phyloP scores from a whole-genome alignment of 2,113 vertebrate genomes.

The Archocentrus centrarchus region DNA sequence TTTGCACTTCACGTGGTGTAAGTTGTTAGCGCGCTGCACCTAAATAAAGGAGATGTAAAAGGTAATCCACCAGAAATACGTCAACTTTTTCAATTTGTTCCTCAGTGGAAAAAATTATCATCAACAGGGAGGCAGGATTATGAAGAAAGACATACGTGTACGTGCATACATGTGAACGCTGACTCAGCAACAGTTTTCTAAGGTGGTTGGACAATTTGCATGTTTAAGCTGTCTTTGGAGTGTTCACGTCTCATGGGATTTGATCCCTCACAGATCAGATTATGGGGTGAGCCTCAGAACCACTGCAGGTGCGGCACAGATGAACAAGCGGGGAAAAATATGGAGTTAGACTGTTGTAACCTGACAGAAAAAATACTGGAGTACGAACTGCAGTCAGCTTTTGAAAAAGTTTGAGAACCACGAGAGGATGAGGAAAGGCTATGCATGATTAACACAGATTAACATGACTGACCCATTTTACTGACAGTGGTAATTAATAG shows the following conservation, averaged over 20 bases:
- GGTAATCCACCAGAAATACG: background rate
- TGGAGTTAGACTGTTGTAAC: background rate
- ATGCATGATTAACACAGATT: background rate
- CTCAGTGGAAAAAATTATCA: background rate
- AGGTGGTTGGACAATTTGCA: conserved; percentile 26
- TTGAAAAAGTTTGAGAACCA: background rate
- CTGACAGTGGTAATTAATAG: conserved; percentile 12
- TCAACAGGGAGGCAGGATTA: background rate
- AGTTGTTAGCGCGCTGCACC: background rate
- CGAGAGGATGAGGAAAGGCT: conserved; percentile 29
- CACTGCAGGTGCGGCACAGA: background rate
- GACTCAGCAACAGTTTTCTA: conserved; percentile 2
- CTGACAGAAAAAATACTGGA: background rate
- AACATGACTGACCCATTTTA: background rate
- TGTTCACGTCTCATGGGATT: conserved; percentile 4
- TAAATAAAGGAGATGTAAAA: background rate
- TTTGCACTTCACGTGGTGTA: background rate
- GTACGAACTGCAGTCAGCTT: background rate
- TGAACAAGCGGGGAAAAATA: background rate
- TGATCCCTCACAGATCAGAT: conserved; percentile 41
- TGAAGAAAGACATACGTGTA: conserved; percentile 16
- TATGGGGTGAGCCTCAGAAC: background rate
- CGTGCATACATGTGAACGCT: background rate
- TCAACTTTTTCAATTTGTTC: conserved; percentile 11
- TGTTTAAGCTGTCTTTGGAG: conserved; percentile 29